Conservation (phyloP, 23 tunicate species). For the Trididemnum miniatum region DNA sequence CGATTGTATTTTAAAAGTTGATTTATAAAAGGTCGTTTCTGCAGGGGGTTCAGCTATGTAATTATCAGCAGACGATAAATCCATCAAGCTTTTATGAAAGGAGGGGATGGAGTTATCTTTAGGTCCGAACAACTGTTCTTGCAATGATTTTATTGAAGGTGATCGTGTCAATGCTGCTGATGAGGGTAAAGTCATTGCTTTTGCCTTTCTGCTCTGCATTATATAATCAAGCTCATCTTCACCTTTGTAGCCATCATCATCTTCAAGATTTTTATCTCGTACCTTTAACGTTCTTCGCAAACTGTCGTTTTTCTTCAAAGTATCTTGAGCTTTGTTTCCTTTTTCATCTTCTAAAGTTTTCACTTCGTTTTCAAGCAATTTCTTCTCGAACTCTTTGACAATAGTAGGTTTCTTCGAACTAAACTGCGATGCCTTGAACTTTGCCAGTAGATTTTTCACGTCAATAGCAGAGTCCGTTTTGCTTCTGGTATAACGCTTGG, state of each 20-base stretch:
- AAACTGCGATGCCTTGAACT: conserved; percentile 52
- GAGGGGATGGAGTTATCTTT: conserved; percentile 22
- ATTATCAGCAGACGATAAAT: conserved; percentile 27
- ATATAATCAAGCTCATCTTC: conserved; percentile 62
- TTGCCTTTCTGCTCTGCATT: neutral
- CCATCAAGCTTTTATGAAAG: conserved; percentile 44
- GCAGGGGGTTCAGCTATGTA: neutral
- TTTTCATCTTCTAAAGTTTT: conserved; percentile 53
- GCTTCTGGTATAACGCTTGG: conserved; percentile 75
- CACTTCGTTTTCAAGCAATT: conserved; percentile 75
- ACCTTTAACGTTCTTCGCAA: neutral
- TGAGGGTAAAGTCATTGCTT: neutral
- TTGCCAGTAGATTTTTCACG: conserved; percentile 58
- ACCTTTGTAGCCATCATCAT: conserved; percentile 77
- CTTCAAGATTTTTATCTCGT: neutral
- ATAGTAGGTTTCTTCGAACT: conserved; percentile 67
- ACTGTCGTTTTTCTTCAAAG: neutral
- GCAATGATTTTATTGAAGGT: conserved; percentile 7
- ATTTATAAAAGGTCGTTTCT: neutral
- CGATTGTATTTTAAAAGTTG: neutral
- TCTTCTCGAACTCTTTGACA: conserved; percentile 72
- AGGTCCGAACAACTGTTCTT: neutral
- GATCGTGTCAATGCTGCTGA: neutral
- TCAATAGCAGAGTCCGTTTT: conserved; percentile 76
- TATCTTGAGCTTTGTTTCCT: neutral